A percentile compares a stretch with the other conserved stretches of the same genome.
Conservation (phyloP, 2,113 vertebrate species). For the Cettia cetti region DNA sequence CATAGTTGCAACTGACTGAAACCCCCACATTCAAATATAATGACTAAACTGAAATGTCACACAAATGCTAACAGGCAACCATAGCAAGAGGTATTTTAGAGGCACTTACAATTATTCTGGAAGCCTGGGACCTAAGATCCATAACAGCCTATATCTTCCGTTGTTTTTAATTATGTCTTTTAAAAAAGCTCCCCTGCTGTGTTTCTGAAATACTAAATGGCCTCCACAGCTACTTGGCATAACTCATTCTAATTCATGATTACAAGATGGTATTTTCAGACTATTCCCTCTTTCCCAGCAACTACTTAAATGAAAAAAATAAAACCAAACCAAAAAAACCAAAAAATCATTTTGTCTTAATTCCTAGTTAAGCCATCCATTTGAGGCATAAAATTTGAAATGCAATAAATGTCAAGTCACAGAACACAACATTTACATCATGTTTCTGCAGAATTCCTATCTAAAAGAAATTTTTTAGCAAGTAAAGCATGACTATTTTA, state of each 20-base stretch:
- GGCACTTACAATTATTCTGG: constrained; percentile 61
- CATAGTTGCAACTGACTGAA: not conserved
- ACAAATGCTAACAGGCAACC: constrained; percentile 18
- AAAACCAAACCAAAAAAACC: not conserved
- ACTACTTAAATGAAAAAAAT: not conserved
- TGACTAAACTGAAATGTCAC: not conserved
- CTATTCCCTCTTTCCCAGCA: constrained; percentile 56
- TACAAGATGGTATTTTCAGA: constrained; percentile 63
- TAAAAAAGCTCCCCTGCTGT: constrained; percentile 72
- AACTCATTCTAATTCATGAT: constrained; percentile 72
- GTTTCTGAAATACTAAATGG: constrained; percentile 74
- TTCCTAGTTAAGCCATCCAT: not conserved
- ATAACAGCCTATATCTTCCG: constrained; percentile 63
- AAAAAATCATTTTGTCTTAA: not conserved
- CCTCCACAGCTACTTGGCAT: constrained; percentile 67
- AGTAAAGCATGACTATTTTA: not conserved
- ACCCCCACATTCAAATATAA: not conserved
- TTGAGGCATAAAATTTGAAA: not conserved
- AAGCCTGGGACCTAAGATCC: constrained; percentile 65
- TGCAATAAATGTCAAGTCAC: not conserved
- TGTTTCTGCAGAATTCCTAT: not conserved
- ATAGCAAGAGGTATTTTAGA: constrained; percentile 43
- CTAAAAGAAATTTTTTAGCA: not conserved
- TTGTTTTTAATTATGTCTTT: constrained; percentile 77
- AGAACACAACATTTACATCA: not conserved